Evolutionary conservation across 2,113 vertebrate species (phyloP).

Genomic region (Xiphophorus couchianus): DNA sequence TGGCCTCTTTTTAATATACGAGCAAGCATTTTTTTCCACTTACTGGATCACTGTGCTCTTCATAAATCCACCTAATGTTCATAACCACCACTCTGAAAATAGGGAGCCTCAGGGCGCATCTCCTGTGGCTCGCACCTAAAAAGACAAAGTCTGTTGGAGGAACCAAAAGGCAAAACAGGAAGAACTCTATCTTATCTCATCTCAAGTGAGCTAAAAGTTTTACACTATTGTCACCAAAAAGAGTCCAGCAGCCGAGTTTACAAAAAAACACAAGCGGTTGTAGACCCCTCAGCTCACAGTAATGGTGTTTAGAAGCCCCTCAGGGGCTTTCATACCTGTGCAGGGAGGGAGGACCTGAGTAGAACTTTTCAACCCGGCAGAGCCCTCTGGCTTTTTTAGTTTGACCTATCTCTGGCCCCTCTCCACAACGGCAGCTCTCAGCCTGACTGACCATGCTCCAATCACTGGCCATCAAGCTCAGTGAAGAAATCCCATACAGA

Average conservation of each 20-base stretch:
- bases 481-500: slow-evolving; percentile 34
- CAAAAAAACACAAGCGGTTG: slow-evolving; percentile 65
- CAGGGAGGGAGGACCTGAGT: slow-evolving; percentile 70
- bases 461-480: slow-evolving; percentile 56
- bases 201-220: slow-evolving; percentile 69
- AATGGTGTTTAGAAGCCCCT: slow-evolving; percentile 63
- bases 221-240: slow-evolving; percentile 59
- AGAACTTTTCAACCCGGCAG: slow-evolving; percentile 62
- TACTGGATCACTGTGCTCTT: slow-evolving; percentile 71
- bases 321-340: slow-evolving; percentile 80
- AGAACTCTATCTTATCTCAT: slow-evolving; percentile 73
- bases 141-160: slow-evolving; percentile 18
- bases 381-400: slow-evolving; percentile 54
- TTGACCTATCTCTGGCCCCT: slow-evolving; percentile 74
- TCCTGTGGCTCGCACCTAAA: slow-evolving; percentile 44
- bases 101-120: slow-evolving; percentile 52
- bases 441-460: slow-evolving; percentile 60
- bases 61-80: slow-evolving; percentile 80
- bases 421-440: slow-evolving; percentile 49
- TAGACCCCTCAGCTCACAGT: slow-evolving; percentile 39
- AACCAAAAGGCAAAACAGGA: slow-evolving; percentile 52
- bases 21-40: slow-evolving; percentile 74
- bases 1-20: slow-evolving; percentile 81
- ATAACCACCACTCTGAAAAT: slow-evolving; percentile 67
- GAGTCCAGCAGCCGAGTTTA: slow-evolving; percentile 43